Percentiles rank a stretch among this genome's conserved stretches.
Evolutionary conservation across 2,797 vertebrate genomes (phyloP).

Genomic region (Sphenodon punctatus): DNA sequence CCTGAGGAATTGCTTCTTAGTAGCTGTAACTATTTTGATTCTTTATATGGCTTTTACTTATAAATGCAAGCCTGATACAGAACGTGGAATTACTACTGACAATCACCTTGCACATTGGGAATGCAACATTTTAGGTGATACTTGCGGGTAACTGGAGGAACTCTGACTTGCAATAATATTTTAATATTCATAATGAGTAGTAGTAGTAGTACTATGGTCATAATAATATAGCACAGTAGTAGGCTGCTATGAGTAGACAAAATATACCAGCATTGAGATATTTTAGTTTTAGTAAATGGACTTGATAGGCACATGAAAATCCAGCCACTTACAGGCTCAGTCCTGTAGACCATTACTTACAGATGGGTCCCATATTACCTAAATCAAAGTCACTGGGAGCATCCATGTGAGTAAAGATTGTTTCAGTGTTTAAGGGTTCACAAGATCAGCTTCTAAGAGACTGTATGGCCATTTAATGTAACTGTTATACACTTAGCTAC

Average conservation of each 20-base stretch:
- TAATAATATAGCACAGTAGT: too few species aligned
- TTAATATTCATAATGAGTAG: too few species aligned
- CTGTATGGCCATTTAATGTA: conserved; percentile 8
- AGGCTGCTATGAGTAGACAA: too few species aligned
- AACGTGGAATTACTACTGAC: too few species aligned
- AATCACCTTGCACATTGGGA: too few species aligned
- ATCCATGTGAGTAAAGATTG: not conserved
- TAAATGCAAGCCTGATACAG: not conserved
- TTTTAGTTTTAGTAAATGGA: not conserved
- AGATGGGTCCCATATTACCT: too few species aligned
- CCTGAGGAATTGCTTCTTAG: not conserved
- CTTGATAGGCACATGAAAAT: not conserved
- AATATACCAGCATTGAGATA: too few species aligned
- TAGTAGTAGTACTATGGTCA: too few species aligned
- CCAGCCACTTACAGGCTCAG: too few species aligned
- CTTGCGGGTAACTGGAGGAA: not conserved
- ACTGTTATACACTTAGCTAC: conserved; percentile 26
- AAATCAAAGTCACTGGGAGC: not conserved
- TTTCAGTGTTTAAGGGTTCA: not conserved
- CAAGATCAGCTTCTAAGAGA: not conserved
- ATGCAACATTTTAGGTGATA: not conserved
- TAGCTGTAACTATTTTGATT: not conserved
- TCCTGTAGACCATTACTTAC: too few species aligned
- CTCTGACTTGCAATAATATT: too few species aligned
- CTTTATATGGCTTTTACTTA: not conserved